Evolutionary conservation across 2,888 invertebrate species (phyloP), one percentile per base, ranked within the genome.

Genomic region (Stictocephala bisonia): DNA sequence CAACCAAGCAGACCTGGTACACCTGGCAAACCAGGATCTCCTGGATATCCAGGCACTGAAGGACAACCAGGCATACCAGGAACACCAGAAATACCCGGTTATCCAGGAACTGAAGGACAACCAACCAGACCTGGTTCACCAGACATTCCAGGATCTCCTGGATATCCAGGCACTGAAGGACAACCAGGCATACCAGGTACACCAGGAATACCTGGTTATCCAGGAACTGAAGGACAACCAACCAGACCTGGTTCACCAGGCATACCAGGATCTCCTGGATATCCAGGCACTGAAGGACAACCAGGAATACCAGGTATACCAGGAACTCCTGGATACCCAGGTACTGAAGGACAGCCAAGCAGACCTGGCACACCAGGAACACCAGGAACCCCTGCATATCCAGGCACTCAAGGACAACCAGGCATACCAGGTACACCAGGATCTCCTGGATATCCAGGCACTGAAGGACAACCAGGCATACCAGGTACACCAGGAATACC

Each of bases 11-110:
- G 77, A 6, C 82, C 81, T 0, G 80, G 72, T 44, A 77, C 0
- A 80, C 87, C 80, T 27, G 56, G 26, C 1, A 48, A 67, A 44
- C 66, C 56, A 56, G 24, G 58, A 51, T 27, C 50, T 41, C 24
- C 51, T 22, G 70, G 71, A 31, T n/a, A n/a, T n/a, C n/a, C n/a
- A n/a, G n/a, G n/a, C n/a, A n/a, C n/a, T n/a, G n/a, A n/a, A 64
- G 31, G 58, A 58, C 22, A 35, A 35, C 56, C 70, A 18, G 73
- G 72, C 20, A 70, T 40, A 56, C 78, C 80, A 41, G 80, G 80
- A 2, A 76, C 70, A 80, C 88, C 88, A 73, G 88, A 89, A 81
- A 87, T 85, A 78, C 87, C 88, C 24, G 89, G 89, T 82, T 87
- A 74, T 31, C 85, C 73, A 11, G 73, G 72, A 22, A 11, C 40